These are phyloP conservation scores for Percopsis transmontana DNA, from an alignment of 2,113 vertebrate species.

Conservation along the genomic window DNA sequence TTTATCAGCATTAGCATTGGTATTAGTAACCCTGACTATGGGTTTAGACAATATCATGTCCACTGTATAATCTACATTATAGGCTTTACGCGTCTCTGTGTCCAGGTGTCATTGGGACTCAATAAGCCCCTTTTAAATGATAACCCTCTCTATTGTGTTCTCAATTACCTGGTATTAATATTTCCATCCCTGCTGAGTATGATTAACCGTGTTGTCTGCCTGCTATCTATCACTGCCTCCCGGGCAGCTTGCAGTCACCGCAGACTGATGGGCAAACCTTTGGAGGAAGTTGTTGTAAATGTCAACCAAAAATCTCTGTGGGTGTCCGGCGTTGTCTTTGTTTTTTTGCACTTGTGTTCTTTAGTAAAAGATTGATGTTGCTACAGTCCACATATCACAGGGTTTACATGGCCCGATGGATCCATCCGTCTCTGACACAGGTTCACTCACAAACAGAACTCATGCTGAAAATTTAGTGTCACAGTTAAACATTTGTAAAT, in stretches of 20 bases:
- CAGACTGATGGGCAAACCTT: conserved; percentile 65
- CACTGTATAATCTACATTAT: neutral
- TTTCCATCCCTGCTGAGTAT: conserved; percentile 58
- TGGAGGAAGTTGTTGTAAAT: conserved; percentile 62
- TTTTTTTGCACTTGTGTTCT: conserved; percentile 29
- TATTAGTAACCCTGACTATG: too few species aligned
- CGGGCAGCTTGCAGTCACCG: conserved; percentile 35
- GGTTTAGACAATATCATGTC: neutral
- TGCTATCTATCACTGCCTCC: conserved; percentile 60
- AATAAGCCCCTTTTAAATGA: conserved; percentile 40
- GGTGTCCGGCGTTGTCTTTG: conserved; percentile 43
- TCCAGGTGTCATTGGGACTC: conserved; percentile 39
- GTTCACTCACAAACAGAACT: conserved; percentile 16
- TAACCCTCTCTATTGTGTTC: conserved; percentile 40
- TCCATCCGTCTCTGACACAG: conserved; percentile 34
- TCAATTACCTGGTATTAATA: conserved; percentile 65
- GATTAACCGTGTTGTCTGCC: conserved; percentile 61
- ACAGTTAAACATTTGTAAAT: too few species aligned
- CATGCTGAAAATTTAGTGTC: conserved; percentile 18
- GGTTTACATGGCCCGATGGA: conserved; percentile 34
- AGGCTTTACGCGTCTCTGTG: neutral
- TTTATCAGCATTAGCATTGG: too few species aligned
- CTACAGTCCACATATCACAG: conserved; percentile 19
- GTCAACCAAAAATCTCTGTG: conserved; percentile 61
- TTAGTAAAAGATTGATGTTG: conserved; percentile 49